These are phyloP conservation scores for Caenorhabditis sp. DNA, from an alignment of 2,888 invertebrate genomes.

Conservation along the genomic window DNA sequence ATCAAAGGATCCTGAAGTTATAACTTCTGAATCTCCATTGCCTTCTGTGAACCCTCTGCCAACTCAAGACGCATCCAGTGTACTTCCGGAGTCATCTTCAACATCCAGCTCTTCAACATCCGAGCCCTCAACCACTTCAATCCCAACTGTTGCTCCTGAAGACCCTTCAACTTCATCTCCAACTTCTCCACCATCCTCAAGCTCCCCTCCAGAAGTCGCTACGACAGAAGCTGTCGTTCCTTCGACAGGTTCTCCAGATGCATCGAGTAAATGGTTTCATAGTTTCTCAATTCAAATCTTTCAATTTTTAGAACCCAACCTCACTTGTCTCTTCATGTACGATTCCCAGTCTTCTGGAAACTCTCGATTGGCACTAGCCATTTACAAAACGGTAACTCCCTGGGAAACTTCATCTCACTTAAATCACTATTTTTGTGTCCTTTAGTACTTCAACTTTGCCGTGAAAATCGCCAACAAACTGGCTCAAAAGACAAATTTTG, in stretches of 20 bases:
- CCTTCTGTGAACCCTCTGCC: no score
- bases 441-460: constrained; percentile 35
- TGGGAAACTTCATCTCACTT: not conserved
- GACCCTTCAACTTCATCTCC: no score
- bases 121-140: no score
- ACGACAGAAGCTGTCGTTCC: not conserved
- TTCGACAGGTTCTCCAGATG: not conserved
- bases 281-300: not conserved
- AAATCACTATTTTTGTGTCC: no score
- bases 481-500: not conserved
- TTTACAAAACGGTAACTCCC: constrained; percentile 12
- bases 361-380: not conserved
- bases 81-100: no score
- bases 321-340: constrained; percentile 47
- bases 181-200: not conserved
- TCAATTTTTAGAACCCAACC: constrained; percentile 24
- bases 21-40: no score
- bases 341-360: constrained; percentile 29
- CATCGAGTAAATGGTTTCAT: no score
- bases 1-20: no score
- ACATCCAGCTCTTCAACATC: no score
- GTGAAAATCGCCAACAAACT: not conserved
- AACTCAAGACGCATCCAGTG: no score
- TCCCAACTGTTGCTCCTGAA: no score
- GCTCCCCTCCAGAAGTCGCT: not conserved